Conservation (phyloP, 2,113 vertebrate genomes). For the Hipposideros armiger region DNA sequence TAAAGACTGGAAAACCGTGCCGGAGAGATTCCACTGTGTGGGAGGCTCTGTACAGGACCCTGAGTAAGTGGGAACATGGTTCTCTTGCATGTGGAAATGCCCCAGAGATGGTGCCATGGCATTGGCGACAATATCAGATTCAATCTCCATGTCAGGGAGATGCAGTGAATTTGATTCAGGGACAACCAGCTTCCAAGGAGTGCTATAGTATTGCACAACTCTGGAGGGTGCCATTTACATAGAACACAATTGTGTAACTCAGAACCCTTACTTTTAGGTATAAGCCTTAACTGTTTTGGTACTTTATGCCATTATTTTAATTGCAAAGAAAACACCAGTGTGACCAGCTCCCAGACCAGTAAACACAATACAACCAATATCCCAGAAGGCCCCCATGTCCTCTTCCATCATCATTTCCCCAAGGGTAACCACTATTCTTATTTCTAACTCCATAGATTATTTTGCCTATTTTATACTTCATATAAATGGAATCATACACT, state of each 20-base stretch:
- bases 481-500: neutral
- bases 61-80: slow-evolving; percentile 90
- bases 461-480: slow-evolving; percentile 20
- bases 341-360: neutral
- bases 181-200: neutral
- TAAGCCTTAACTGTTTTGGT: neutral
- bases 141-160: neutral
- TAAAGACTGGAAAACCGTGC: slow-evolving; percentile 97
- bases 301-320: neutral
- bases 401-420: neutral
- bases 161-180: neutral
- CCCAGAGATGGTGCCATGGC: neutral
- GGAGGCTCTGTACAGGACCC: slow-evolving; percentile 95
- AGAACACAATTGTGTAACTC: neutral
- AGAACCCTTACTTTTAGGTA: neutral
- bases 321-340: neutral
- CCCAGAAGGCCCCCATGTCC: neutral
- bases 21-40: slow-evolving; percentile 98
- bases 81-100: neutral
- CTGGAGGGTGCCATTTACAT: neutral
- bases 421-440: neutral
- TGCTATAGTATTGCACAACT: neutral
- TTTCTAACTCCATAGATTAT: neutral
- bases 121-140: neutral
- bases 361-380: neutral